Conservation (phyloP, 1,140 invertebrate species). For the Bombus cullumanus region DNA sequence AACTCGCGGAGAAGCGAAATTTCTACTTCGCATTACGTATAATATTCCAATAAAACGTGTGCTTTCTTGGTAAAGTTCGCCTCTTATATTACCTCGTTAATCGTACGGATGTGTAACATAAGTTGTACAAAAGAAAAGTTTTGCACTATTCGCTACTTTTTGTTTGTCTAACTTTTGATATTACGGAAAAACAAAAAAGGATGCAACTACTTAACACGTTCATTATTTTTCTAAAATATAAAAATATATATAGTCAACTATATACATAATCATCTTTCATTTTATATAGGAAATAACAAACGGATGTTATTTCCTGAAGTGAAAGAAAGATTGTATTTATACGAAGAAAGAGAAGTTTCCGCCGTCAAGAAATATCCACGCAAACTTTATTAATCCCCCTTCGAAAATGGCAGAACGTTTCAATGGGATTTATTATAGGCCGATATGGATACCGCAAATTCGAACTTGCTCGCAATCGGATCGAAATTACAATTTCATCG, state of each 20-base stretch:
- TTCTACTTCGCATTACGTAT: background rate
- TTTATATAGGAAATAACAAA: background rate
- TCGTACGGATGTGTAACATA: background rate
- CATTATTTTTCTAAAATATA: background rate
- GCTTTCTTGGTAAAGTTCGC: too few relatives aligned
- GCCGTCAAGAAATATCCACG: background rate
- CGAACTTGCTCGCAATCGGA: background rate
- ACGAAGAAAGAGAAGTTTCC: background rate
- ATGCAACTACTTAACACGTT: background rate
- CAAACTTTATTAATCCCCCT: background rate
- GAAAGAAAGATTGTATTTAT: background rate
- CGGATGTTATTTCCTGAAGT: background rate
- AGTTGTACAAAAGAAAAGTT: background rate
- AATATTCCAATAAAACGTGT: background rate
- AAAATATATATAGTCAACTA: background rate
- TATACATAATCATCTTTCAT: background rate
- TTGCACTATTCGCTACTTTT: background rate
- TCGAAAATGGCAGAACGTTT: background rate
- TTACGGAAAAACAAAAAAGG: background rate
- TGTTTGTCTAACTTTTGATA: background rate
- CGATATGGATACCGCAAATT: background rate
- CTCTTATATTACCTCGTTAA: background rate
- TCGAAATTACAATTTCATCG: background rate
- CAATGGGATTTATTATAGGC: background rate
- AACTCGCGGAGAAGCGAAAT: background rate